These are phyloP conservation scores for Microhierax caerulescens DNA, from an alignment of 2,797 vertebrate genomes.

Conservation along the genomic window DNA sequence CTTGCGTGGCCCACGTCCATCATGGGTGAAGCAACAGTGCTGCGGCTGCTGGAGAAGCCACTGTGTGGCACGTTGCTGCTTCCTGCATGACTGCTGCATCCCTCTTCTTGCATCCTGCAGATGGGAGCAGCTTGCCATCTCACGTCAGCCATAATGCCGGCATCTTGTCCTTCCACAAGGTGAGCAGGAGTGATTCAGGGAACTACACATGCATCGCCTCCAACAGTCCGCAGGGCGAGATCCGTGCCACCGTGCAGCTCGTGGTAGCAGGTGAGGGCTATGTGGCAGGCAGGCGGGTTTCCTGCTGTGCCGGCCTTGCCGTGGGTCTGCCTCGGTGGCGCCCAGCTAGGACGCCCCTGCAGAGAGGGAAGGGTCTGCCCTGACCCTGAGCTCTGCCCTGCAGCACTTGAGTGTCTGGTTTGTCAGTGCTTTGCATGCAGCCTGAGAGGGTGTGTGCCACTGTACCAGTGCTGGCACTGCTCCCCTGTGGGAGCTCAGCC, in stretches of 20 bases:
- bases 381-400: accelerated
- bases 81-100: neutral
- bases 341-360: neutral
- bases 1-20: accelerated
- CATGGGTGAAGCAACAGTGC: accelerated
- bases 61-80: accelerated
- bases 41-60: accelerated
- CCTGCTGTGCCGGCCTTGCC: neutral
- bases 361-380: neutral
- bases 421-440: neutral
- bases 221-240: slow-evolving; percentile 92
- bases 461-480: neutral
- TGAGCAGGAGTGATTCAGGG: slow-evolving; percentile 87
- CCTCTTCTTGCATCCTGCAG: slow-evolving; percentile 60
- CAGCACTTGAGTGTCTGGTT: neutral
- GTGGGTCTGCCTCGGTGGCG: neutral
- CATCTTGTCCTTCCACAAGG: slow-evolving; percentile 87
- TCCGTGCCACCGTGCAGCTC: slow-evolving; percentile 87
- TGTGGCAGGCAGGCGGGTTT: neutral
- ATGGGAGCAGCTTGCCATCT: slow-evolving; percentile 86
- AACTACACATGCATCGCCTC: slow-evolving; percentile 95
- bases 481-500: neutral
- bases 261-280: slow-evolving; percentile 87
- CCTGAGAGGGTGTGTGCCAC: neutral
- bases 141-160: slow-evolving; percentile 84